Evolutionary conservation across 2,113 vertebrate genomes (phyloP), one percentile per base, ranked within the genome.

Genomic region (Bombycilla garrulus): DNA sequence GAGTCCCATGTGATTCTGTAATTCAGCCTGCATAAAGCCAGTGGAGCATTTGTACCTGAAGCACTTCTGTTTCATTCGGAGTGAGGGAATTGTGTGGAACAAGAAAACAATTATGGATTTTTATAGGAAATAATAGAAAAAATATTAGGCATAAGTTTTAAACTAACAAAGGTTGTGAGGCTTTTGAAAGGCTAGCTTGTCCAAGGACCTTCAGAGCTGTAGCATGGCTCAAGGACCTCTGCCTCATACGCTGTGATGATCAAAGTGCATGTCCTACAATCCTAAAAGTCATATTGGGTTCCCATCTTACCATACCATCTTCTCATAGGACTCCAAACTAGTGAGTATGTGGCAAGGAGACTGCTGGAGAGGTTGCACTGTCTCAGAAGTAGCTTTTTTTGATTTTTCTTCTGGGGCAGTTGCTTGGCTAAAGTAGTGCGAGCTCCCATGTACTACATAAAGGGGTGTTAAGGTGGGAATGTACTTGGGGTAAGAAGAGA

Each of bases 51-150:
- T 74, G 72, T 91, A 81, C 81, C 62, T 69, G 51, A 78, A 70
- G 28, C 28, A 25, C 11, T 86, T 92, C 62, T 51, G 25, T 86
- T 94, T 89, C 36, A 11, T 89, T 91, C 25, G 42, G 65, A 94
- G 54, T 53, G 72, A 88, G 28, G 80, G 28, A 82, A 81, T 76
- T 86, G 24, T 80, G 62, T 50, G 42, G 81, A 92, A 60, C 24
- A 47, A 60, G 57, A 91, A 94, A 76, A 71, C 15, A 65, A 45
- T 93, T 88, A 77, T 33, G 40, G 66, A 18, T 81, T 88, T 83
- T 8, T 76, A 54, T 36, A 25, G 38, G 57, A 95, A 91, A 56
- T 62, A 95, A 88, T 16, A 47, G 12, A 36, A 71, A 76, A 95
- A 86, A 66, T 8, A 64, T 36, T 60, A 66, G 11, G 31, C 19